These are phyloP conservation scores for Lordiphosa fenestrarum DNA, from an alignment of 2,888 invertebrate genomes.

Conservation along the genomic window DNA sequence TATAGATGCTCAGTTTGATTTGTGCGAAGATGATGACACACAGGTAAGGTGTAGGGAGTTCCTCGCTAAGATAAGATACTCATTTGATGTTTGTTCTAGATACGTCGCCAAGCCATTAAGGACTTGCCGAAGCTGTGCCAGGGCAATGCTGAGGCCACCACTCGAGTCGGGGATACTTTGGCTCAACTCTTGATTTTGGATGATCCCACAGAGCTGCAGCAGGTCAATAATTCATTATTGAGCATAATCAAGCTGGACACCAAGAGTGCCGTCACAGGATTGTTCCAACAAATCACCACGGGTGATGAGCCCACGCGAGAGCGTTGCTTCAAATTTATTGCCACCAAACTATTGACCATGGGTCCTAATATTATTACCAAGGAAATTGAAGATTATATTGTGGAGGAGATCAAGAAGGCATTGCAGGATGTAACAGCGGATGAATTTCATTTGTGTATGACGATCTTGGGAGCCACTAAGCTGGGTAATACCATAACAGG, in stretches of 20 bases:
- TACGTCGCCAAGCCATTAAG: constrained; percentile 96
- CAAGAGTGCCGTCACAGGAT: constrained; percentile 84
- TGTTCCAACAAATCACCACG: constrained; percentile 86
- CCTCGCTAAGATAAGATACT: background rate
- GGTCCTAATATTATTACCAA: constrained; percentile 89
- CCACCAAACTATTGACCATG: constrained; percentile 89
- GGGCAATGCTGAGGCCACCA: constrained; percentile 90
- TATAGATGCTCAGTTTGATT: constrained; percentile 94
- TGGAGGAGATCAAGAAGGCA: constrained; percentile 92
- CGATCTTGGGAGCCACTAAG: constrained; percentile 89
- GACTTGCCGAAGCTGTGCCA: constrained; percentile 93
- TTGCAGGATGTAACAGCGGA: constrained; percentile 93
- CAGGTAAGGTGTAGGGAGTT: constrained; percentile 83
- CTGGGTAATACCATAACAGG: constrained; percentile 90
- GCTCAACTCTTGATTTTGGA: constrained; percentile 94
- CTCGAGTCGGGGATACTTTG: constrained; percentile 94
- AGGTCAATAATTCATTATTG: constrained; percentile 91
- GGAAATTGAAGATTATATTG: constrained; percentile 92
- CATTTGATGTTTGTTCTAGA: constrained; percentile 82
- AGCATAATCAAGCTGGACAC: constrained; percentile 81
- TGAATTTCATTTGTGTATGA: constrained; percentile 95
- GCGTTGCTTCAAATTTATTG: constrained; percentile 92
- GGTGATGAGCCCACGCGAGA: constrained; percentile 90
- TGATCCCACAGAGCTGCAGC: constrained; percentile 90
- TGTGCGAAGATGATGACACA: constrained; percentile 97